Evolutionary conservation across 2,113 vertebrate genomes (phyloP).

Genomic region (Corydoras sp.): DNA sequence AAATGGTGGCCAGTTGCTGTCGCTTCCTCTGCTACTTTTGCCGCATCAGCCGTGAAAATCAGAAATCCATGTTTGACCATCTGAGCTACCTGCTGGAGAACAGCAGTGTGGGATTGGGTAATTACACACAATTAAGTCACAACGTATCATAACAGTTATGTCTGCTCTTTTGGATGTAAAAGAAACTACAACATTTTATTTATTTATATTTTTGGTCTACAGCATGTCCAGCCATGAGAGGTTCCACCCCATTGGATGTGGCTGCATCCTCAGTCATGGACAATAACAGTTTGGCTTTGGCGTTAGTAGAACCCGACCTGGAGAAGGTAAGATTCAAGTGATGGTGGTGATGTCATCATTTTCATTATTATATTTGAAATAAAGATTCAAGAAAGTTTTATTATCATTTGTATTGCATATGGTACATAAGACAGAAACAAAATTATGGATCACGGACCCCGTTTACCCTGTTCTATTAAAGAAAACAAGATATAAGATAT

Average conservation of each 20-base stretch:
- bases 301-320: conserved; percentile 88
- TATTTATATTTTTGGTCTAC: not conserved
- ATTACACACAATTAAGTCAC: conserved; percentile 3
- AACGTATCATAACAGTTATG: too few species aligned
- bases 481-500: too few species aligned
- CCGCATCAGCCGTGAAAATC: conserved; percentile 96
- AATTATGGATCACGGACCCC: too few species aligned
- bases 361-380: too few species aligned
- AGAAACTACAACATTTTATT: not conserved
- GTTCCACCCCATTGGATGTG: conserved; percentile 91
- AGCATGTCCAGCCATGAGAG: conserved; percentile 84
- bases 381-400: too few species aligned
- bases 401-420: too few species aligned
- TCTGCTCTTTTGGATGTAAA: too few species aligned
- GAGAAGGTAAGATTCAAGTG: conserved; percentile 73
- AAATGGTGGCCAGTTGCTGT: conserved; percentile 98
- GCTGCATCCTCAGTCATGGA: conserved; percentile 98
- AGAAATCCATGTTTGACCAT: conserved; percentile 98
- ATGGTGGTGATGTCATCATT: too few species aligned
- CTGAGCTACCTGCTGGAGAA: conserved; percentile 95
- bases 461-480: too few species aligned
- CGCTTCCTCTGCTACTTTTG: conserved; percentile 98
- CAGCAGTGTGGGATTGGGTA: conserved; percentile 91
- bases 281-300: conserved; percentile 90
- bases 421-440: too few species aligned